Evolutionary conservation across 1,140 invertebrate species (phyloP).

Genomic region (Scaptodrosophila lebanonensis): DNA sequence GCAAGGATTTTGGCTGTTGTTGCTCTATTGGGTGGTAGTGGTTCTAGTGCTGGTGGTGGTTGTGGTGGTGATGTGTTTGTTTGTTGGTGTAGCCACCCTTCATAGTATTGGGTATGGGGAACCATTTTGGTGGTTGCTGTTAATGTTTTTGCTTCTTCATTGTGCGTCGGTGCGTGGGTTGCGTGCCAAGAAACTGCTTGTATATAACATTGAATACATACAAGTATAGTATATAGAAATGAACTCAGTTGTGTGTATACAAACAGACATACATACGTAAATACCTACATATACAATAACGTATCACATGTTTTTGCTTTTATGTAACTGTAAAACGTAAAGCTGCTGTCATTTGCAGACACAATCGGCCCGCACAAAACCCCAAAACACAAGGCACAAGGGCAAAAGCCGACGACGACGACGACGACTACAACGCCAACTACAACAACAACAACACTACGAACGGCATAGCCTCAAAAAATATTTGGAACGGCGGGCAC

Average conservation of each 20-base stretch:
- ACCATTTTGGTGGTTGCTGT: conserved; percentile 41
- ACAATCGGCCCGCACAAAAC: conserved; percentile 15
- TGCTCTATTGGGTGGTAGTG: too few species aligned
- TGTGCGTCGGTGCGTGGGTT: conserved; percentile 54
- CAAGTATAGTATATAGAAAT: conserved; percentile 30
- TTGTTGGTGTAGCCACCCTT: too few species aligned
- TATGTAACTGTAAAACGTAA: conserved; percentile 58
- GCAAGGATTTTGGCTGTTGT: conserved; percentile 33
- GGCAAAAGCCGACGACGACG: conserved; percentile 39
- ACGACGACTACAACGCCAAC: too few species aligned
- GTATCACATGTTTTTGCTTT: conserved; percentile 64
- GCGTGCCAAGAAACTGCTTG: conserved; percentile 52
- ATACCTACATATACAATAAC: conserved; percentile 21
- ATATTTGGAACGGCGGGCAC: too few species aligned
- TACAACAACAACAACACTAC: too few species aligned
- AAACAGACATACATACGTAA: conserved; percentile 26
- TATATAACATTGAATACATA: conserved; percentile 10
- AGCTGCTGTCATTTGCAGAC: conserved; percentile 73
- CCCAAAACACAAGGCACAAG: conserved; percentile 10
- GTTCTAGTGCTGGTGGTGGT: conserved; percentile 45
- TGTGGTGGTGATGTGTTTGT: too few species aligned
- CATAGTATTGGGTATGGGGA: too few species aligned
- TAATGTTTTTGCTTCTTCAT: too few species aligned
- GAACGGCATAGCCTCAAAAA: too few species aligned
- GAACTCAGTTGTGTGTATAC: conserved; percentile 24